phyloP scores from a whole-genome alignment of 2,888 invertebrate species.

The Tipula confusa region DNA sequence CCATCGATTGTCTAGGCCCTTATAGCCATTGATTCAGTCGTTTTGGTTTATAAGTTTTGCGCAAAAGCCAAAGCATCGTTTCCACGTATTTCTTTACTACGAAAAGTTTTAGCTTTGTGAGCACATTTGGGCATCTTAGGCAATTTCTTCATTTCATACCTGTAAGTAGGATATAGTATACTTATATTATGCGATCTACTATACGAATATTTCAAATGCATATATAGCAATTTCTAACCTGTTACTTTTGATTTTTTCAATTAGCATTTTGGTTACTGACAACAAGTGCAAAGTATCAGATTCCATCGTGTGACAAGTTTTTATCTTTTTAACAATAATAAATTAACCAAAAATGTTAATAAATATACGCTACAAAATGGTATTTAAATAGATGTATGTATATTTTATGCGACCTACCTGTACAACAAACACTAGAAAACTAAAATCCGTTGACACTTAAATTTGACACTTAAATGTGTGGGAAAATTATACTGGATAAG shows the following conservation, averaged over 20 bases:
- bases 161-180: background rate
- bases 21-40: background rate
- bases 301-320: too few species aligned
- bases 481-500: too few species aligned
- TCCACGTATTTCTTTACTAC: background rate
- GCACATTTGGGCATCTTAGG: background rate
- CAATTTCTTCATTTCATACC: background rate
- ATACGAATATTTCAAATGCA: background rate
- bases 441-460: too few species aligned
- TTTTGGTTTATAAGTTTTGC: background rate
- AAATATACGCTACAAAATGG: too few species aligned
- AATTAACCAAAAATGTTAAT: too few species aligned
- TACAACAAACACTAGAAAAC: too few species aligned
- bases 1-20: background rate
- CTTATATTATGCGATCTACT: background rate
- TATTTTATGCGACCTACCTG: too few species aligned
- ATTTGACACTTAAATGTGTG: too few species aligned
- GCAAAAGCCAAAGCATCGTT: background rate
- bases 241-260: background rate
- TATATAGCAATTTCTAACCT: background rate
- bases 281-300: background rate
- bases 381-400: too few species aligned
- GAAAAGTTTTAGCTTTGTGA: background rate
- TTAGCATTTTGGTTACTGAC: too few species aligned
- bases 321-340: background rate